Evolutionary conservation across 92 coral and sea anemone genomes (phyloP).

Genomic region (Siderastrea siderea): DNA sequence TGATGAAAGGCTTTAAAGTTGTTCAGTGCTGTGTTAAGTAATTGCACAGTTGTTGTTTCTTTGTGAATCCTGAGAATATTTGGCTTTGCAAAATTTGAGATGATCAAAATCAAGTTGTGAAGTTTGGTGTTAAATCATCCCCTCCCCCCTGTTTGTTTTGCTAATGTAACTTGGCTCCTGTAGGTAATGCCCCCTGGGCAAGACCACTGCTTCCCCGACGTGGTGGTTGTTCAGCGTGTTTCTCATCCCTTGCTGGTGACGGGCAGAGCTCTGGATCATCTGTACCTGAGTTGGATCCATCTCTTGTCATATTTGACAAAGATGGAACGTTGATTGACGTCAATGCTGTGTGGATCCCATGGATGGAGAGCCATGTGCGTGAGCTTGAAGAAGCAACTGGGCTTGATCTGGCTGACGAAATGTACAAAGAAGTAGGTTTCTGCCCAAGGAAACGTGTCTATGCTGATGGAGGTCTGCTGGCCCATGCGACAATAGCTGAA

Average conservation of each 20-base stretch:
- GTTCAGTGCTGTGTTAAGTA: not conserved
- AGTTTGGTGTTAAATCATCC: not conserved
- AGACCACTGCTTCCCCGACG: constrained; percentile 57
- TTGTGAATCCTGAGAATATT: not conserved
- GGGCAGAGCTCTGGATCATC: constrained; percentile 67
- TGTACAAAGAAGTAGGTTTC: constrained; percentile 90
- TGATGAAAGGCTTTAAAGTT: too few relatives aligned
- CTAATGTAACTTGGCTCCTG: constrained; percentile 65
- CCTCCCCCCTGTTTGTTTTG: constrained; percentile 63
- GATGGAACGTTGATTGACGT: constrained; percentile 97
- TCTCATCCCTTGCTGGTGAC: constrained; percentile 84
- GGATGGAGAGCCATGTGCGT: constrained; percentile 86
- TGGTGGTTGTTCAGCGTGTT: constrained; percentile 59
- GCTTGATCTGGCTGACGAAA: constrained; percentile 74
- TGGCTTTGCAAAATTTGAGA: not conserved
- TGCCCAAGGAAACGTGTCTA: constrained; percentile 81
- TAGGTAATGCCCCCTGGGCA: constrained; percentile 81
- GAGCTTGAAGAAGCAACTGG: constrained; percentile 88
- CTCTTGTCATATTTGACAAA: constrained; percentile 93
- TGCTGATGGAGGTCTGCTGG: constrained; percentile 87
- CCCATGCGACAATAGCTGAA: constrained; percentile 93
- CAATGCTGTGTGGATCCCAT: constrained; percentile 94
- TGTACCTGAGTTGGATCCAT: constrained; percentile 56
- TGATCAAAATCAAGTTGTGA: not conserved
- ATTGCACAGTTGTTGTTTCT: not conserved